Evolutionary conservation across 1,140 invertebrate genomes (phyloP), one percentile per base, ranked within the genome.

Genomic region (Ganaspis sp.): DNA sequence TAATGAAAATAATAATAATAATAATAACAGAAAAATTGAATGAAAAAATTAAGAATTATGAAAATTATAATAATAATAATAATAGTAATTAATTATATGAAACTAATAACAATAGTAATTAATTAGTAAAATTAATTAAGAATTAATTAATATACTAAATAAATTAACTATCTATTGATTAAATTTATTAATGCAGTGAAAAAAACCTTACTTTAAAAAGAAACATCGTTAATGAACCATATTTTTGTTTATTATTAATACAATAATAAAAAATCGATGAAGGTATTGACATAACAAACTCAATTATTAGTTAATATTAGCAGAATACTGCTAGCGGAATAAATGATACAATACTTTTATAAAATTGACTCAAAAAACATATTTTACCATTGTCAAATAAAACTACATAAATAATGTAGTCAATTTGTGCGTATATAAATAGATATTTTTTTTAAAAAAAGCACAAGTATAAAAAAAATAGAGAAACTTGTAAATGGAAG

Each of bases 171-270:
- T n/a, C n/a, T n/a, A n/a, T n/a, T n/a, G n/a, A n/a, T n/a, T n/a
- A n/a, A n/a, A n/a, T n/a, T 26, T 11, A 3, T 12, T 23, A 58
- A 26, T 58, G 26, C 8, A 17, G 3, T 72, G 26, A 19, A 72
- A 71, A 54, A 78, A 17, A 74, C 4, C 26, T 42, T 64, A 69
- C 6, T 40, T 23, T 9, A 54, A 71, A 38, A 71, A 70, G 45
- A 37, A 70, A 75, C 49, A 72, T 37, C 70, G 26, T 15, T 38
- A 79, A 79, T 64, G 69, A 38, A 79, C 64, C 38, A 72, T 72
- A 58, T 54, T 79, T 58, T 73, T 9, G 54, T 77, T 58, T 72
- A 77, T 74, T 71, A 75, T 73, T 73, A 45, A 79, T 73, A 42
- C 58, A 21, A 64, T 37, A 53, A 73, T 78, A 74, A 49, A 34